phyloP scores from a whole-genome alignment of 2,113 vertebrate genomes.

The rat (Rattus norvegicus) region DNA sequence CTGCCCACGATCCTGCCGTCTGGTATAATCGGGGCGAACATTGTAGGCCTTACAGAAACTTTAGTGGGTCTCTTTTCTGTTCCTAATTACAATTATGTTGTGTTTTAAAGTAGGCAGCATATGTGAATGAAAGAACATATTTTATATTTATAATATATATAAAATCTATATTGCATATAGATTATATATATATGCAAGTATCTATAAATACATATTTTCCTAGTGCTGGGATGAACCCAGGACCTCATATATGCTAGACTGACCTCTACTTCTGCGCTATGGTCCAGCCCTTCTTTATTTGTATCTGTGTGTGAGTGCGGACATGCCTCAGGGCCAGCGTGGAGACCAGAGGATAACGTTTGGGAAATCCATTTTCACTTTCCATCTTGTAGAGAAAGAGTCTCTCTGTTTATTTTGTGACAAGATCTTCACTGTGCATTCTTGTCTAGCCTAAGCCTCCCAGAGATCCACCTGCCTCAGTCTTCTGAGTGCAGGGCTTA shows the following conservation, averaged over 20 bases:
- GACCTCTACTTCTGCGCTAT: no score
- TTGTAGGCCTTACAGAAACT: not conserved
- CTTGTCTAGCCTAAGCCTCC: not conserved
- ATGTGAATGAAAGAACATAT: not conserved
- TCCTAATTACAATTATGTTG: not conserved
- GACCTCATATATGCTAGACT: no score
- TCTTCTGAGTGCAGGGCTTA: not conserved
- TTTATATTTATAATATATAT: not conserved
- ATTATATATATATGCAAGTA: not conserved
- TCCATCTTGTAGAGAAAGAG: not conserved
- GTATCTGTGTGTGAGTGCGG: not conserved
- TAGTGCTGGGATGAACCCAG: not conserved
- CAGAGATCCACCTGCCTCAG: not conserved
- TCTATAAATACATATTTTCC: not conserved
- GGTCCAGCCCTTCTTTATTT: not conserved
- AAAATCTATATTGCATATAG: no score
- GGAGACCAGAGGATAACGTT: not conserved
- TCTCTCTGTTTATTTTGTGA: not conserved
- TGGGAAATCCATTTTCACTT: not conserved
- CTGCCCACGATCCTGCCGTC: not conserved
- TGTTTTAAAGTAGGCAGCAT: not conserved
- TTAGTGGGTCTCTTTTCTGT: not conserved
- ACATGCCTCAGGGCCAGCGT: not conserved
- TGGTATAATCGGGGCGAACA: not conserved
- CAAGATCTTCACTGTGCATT: not conserved